A percentile compares a stretch with the other conserved stretches of the same genome.
These are phyloP conservation scores for Lontra canadensis DNA, from an alignment of 2,113 vertebrate species.

Conservation along the genomic window DNA sequence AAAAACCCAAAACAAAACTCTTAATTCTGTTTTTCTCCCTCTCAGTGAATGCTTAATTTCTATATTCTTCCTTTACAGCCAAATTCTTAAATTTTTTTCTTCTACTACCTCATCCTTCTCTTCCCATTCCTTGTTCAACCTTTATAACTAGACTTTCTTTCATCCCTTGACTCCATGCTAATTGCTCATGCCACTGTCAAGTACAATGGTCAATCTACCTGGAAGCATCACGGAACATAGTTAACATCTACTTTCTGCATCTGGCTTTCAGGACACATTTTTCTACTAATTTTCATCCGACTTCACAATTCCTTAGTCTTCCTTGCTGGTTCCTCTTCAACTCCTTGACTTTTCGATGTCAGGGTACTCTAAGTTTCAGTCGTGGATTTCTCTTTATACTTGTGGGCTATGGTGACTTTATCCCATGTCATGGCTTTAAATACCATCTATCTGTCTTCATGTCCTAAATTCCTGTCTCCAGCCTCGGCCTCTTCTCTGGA, in stretches of 20 bases:
- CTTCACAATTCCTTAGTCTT: background rate
- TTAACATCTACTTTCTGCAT: background rate
- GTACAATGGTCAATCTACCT: background rate
- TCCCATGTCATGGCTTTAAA: background rate
- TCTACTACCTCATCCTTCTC: background rate
- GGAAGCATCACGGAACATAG: background rate
- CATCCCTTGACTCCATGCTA: background rate
- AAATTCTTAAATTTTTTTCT: background rate
- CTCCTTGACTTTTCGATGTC: background rate
- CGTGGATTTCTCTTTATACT: background rate
- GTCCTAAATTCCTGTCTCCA: background rate
- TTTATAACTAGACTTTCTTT: background rate
- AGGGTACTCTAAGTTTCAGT: background rate
- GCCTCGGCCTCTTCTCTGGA: background rate
- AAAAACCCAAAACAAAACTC: background rate
- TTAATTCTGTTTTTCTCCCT: background rate
- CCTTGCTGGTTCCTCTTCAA: background rate
- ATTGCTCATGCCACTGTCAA: background rate
- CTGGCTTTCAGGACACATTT: background rate
- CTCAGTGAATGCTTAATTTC: background rate
- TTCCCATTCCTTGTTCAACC: background rate
- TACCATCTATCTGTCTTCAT: background rate
- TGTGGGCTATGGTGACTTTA: background rate
- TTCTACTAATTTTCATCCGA: background rate
- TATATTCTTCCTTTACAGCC: background rate